A percentile compares a stretch with the other conserved stretches of the same genome.
These are phyloP conservation scores for Porites rus DNA, from an alignment of 92 coral and sea anemone genomes.

Conservation along the genomic window DNA sequence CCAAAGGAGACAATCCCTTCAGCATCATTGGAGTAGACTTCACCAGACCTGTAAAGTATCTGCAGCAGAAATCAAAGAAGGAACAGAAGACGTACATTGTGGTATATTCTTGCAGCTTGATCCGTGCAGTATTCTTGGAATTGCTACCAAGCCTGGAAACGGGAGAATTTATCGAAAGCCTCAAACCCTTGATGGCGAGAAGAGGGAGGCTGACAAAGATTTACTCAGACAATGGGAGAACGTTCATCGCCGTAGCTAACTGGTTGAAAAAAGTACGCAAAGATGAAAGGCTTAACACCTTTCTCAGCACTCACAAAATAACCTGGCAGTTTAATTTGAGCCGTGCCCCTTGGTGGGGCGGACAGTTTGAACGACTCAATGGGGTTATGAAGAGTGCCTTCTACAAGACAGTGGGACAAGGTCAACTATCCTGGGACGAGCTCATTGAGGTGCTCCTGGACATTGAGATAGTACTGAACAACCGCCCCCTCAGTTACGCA, in stretches of 20 bases:
- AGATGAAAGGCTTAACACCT: conserved; percentile 25
- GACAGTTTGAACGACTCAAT: conserved; percentile 19
- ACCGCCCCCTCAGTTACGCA: conserved; percentile 13
- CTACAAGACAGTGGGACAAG: background rate
- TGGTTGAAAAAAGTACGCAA: conserved; percentile 30
- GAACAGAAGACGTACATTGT: conserved; percentile 23
- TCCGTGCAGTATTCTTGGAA: conserved; percentile 25
- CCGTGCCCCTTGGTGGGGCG: conserved; percentile 29
- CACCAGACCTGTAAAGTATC: conserved; percentile 21
- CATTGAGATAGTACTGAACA: conserved; percentile 12
- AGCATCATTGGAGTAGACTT: conserved; percentile 18
- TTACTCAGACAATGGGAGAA: conserved; percentile 39
- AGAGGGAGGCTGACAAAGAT: conserved; percentile 33
- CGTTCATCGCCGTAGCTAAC: conserved; percentile 39
- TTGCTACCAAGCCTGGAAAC: conserved; percentile 20
- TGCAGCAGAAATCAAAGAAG: conserved; percentile 6
- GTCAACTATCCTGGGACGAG: background rate
- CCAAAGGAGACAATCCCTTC: conserved; percentile 21
- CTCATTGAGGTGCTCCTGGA: background rate
- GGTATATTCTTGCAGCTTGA: conserved; percentile 29
- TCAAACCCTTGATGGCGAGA: conserved; percentile 26
- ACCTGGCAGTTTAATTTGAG: conserved; percentile 50
- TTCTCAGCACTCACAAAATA: conserved; percentile 21
- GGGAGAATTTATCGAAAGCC: conserved; percentile 27
- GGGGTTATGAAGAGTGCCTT: background rate